A percentile compares a stretch with the other conserved stretches of the same genome.
These are phyloP conservation scores for Galaxea fascicularis DNA, from an alignment of 92 coral and sea anemone genomes.

Conservation along the genomic window DNA sequence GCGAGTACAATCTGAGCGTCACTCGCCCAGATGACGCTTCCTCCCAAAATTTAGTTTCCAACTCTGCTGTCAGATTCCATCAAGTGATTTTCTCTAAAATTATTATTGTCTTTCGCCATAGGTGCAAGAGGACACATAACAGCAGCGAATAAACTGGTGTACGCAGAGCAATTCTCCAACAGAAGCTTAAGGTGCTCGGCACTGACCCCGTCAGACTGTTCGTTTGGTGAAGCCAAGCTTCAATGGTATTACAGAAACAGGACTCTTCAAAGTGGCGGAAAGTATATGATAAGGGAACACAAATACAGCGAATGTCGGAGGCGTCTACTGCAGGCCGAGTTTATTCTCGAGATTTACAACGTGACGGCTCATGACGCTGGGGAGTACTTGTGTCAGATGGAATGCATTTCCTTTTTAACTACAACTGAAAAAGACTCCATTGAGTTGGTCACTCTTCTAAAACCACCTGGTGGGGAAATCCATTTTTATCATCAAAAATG, in stretches of 20 bases:
- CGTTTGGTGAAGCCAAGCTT: background rate
- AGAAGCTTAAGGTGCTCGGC: background rate
- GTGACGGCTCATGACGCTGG: background rate
- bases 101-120: background rate
- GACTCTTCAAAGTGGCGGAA: background rate
- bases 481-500: too few relatives aligned
- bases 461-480: too few relatives aligned
- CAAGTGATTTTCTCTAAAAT: too few relatives aligned
- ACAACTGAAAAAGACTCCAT: background rate
- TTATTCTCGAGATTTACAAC: background rate
- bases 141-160: background rate
- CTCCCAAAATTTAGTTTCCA: too few relatives aligned
- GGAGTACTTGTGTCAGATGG: background rate
- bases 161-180: background rate
- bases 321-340: background rate
- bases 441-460: background rate
- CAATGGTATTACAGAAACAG: background rate
- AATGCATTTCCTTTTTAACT: background rate
- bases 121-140: background rate
- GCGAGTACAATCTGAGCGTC: background rate
- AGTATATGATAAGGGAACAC: slow-evolving; percentile 3
- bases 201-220: background rate
- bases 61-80: too few relatives aligned
- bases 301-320: background rate
- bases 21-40: background rate